Base-by-base conservation (phyloP, 1,140 invertebrate genomes). In the Tachypleus tridentatus region DNA sequence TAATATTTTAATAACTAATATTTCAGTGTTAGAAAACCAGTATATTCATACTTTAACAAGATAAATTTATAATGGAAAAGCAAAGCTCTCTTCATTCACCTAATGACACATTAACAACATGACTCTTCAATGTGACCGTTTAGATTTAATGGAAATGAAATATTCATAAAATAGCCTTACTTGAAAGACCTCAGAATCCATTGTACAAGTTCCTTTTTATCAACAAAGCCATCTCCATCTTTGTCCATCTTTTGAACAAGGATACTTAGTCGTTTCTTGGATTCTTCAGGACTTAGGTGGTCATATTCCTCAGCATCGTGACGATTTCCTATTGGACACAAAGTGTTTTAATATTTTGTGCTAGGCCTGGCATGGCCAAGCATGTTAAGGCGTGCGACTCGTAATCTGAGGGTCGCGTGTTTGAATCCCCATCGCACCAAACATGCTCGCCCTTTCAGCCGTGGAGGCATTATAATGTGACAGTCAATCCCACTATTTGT, bases 251-350 rank as follows among this genome's bases (percentile, higher is more conserved):
- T 88, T 4, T 80, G 81, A n/a, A 95, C 80, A 47, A 98, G 79
- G 62, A 88, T 82, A 52, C 77, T 78, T 2, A 98, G 80, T 65
- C 93, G 80, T 72, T 81, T 80, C 74, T 91, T 93, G 0, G 94
- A 86, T 79, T 97, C 94, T 72, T 90, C 86, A 4, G 89, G 86
- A 49, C 86, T 81, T 11, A 98, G 78, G 70, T 87, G 84, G 74
- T 97, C 91, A 80, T 88, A 98, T 78, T 97, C 92, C 77, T 97
- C 89, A 0, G 91, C 93, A 75, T 89, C 86, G 75, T 93, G 91
- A 62, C 87, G 83, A 73, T 92, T 97, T 29, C 94, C 93, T 89
- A 77, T 64, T 69, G 53, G n/a, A 54, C 53, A 54, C n/a, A 8
- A 54, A 29, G 2, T 29, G 29, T 29, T 29, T 29, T 29, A 29